A percentile compares a stretch with the other conserved stretches of the same genome.
Evolutionary conservation across 1,140 invertebrate genomes (phyloP).

Genomic region (Brachionus paranguensis): DNA sequence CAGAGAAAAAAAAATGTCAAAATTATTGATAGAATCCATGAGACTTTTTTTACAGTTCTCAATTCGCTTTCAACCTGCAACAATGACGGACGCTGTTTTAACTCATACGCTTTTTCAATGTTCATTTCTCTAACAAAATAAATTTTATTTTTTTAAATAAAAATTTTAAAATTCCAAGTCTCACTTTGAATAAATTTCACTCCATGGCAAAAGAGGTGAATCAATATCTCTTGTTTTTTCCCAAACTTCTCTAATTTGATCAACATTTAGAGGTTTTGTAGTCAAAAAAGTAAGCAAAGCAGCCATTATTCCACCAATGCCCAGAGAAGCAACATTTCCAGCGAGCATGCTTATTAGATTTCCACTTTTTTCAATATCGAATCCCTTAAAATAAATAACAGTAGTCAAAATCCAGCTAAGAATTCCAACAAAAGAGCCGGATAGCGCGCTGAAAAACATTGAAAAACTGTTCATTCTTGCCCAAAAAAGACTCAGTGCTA

Average conservation of each 20-base stretch:
- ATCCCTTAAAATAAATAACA: slow-evolving; percentile 48
- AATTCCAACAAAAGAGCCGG: slow-evolving; percentile 49
- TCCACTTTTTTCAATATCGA: slow-evolving; percentile 41
- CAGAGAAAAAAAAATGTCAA: slow-evolving; percentile 45
- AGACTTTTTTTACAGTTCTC: slow-evolving; percentile 43
- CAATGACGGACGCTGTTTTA: slow-evolving; percentile 49
- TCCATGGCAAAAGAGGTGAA: slow-evolving; percentile 56
- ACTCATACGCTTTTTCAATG: slow-evolving; percentile 44
- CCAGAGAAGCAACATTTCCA: slow-evolving; percentile 53
- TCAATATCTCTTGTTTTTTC: slow-evolving; percentile 57
- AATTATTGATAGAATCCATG: slow-evolving; percentile 43
- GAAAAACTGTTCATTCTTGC: slow-evolving; percentile 48
- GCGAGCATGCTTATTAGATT: slow-evolving; percentile 50
- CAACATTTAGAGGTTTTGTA: slow-evolving; percentile 41
- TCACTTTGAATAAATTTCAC: slow-evolving; percentile 53
- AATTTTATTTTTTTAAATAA: background rate
- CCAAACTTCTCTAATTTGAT: slow-evolving; percentile 48
- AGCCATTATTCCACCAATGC: slow-evolving; percentile 49
- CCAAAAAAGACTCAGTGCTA: slow-evolving; percentile 54
- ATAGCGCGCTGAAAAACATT: slow-evolving; percentile 51
- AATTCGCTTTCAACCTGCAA: slow-evolving; percentile 47
- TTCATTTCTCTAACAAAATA: slow-evolving; percentile 47
- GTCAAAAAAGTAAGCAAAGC: slow-evolving; percentile 48
- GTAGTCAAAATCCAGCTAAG: slow-evolving; percentile 51
- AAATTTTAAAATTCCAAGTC: background rate